Base-by-base conservation (phyloP, 2,888 invertebrate species). In the Campoplex nolae region DNA sequence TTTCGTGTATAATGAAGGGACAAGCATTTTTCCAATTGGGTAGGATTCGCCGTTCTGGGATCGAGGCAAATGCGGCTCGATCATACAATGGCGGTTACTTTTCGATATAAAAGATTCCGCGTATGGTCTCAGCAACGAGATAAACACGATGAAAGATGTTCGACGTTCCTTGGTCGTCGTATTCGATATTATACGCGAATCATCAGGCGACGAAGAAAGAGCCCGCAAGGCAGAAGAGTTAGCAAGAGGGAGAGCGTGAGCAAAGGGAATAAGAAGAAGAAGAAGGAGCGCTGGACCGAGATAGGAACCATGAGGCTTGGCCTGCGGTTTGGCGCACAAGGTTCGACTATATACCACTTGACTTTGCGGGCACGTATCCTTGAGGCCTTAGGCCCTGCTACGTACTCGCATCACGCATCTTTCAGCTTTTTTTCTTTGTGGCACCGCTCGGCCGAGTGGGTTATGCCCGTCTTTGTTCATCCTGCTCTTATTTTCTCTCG, bases 391-490 rank as follows among this genome's bases (percentile, higher is more conserved):
- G 90, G 90, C 90, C 88, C 90, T 90, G 88, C 83, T 92, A 90
- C 89, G 90, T 90, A 92, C 88, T 86, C 91, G 87, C 85, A 89
- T 91, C 91, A 91, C 91, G 91, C 91, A 90, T 90, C 89, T 83
- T 88, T 89, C 89, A 86, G 83, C 86, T 79, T 73, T 74, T 83
- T 77, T 86, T 85, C 80, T 65, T 77, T 51, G 54, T 48, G 73
- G 58, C 67, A 68, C 68, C 67, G 48, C 45, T 71, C 67, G 48
- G 67, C 42, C 58, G 81, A 81, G 81, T 83, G 83, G 62, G 56
- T 38, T 73, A 76, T 76, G 56, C 80, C 67, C 58, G 51, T 76
- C 67, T 62, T 77, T 67, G 58, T 77, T 78, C 77, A 42, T 65
- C 32, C 71, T 83, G 67, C 48, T 18, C 51, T 54, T 77, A 38